Evolutionary conservation across 2,888 invertebrate genomes (phyloP).

Genomic region (Sarcophaga variegata): DNA sequence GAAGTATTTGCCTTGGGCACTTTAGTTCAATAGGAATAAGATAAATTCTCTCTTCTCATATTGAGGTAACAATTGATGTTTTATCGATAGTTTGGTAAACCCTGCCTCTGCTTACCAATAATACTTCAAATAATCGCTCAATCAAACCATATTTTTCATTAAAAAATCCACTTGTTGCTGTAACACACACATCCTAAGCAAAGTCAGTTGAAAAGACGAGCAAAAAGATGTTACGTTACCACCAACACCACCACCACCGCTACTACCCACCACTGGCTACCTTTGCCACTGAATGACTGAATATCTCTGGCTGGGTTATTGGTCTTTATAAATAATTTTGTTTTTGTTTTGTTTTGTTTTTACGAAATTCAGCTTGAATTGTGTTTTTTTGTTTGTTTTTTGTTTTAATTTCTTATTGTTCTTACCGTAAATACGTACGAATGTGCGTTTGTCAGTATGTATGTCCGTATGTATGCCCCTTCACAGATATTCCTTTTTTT

Average conservation of each 20-base stretch:
- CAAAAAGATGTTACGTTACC: neutral
- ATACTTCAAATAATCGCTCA: no score
- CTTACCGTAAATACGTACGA: neutral
- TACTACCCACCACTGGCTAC: neutral
- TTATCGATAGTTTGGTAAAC: no score
- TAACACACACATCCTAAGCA: neutral
- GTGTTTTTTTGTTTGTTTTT: conserved; percentile 12
- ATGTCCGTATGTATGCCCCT: neutral
- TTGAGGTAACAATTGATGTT: no score
- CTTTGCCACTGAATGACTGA: neutral
- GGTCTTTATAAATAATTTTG: conserved; percentile 1
- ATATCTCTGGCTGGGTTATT: neutral
- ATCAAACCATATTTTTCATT: neutral
- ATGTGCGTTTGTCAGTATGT: conserved; percentile 4
- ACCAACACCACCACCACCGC: neutral
- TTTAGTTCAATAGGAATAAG: no score
- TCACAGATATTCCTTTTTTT: conserved; percentile 50
- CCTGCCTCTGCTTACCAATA: no score
- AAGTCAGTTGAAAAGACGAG: neutral
- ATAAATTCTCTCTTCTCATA: no score
- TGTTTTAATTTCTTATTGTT: conserved; percentile 3
- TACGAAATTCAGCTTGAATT: conserved; percentile 30
- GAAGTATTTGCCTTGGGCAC: no score
- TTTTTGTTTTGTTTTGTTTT: conserved; percentile 10
- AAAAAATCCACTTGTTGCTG: conserved; percentile 34